Evolutionary conservation across 2,797 vertebrate genomes (phyloP).

Genomic region (Cyprinodon diabolis): DNA sequence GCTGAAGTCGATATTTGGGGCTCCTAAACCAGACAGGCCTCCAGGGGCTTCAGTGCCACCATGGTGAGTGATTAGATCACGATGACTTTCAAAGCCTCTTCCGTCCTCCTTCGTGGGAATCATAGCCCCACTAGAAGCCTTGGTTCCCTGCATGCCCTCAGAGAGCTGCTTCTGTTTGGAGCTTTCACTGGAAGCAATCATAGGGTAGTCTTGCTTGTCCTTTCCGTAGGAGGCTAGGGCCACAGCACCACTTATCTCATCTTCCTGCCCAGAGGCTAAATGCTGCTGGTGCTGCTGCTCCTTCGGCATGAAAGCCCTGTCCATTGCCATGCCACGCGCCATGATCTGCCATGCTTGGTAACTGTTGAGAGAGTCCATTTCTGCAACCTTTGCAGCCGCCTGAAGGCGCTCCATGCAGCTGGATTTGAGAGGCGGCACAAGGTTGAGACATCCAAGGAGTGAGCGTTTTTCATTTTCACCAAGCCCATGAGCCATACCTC

Average conservation of each 20-base stretch:
- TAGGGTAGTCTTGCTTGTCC: constrained; percentile 93
- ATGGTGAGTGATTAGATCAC: constrained; percentile 91
- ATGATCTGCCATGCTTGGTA: constrained; percentile 99
- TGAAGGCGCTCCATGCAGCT: constrained; percentile 98
- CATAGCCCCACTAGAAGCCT: constrained; percentile 84
- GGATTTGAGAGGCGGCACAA: constrained; percentile 97
- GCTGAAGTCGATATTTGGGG: constrained; percentile 89
- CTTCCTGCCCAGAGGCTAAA: constrained; percentile 89
- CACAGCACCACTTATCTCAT: constrained; percentile 86
- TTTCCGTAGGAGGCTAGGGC: constrained; percentile 89
- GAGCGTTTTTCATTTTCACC: constrained; percentile 95
- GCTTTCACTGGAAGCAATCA: constrained; percentile 89
- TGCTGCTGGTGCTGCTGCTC: constrained; percentile 88
- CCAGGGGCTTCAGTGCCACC: constrained; percentile 54
- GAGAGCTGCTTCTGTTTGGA: constrained; percentile 94
- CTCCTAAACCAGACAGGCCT: constrained; percentile 74
- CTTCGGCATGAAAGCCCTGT: constrained; percentile 96
- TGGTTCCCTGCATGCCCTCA: constrained; percentile 89
- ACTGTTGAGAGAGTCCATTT: constrained; percentile 98
- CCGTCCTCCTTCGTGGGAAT: constrained; percentile 90
- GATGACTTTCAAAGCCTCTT: constrained; percentile 87
- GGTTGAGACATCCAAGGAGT: constrained; percentile 94
- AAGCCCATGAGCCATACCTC: constrained; percentile 86
- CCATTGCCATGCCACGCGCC: constrained; percentile 96
- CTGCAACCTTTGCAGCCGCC: constrained; percentile 95